Percentiles rank a stretch among this genome's conserved stretches.
Evolutionary conservation across 1,140 invertebrate species (phyloP).

Genomic region (Temnothorax curvispinosus): DNA sequence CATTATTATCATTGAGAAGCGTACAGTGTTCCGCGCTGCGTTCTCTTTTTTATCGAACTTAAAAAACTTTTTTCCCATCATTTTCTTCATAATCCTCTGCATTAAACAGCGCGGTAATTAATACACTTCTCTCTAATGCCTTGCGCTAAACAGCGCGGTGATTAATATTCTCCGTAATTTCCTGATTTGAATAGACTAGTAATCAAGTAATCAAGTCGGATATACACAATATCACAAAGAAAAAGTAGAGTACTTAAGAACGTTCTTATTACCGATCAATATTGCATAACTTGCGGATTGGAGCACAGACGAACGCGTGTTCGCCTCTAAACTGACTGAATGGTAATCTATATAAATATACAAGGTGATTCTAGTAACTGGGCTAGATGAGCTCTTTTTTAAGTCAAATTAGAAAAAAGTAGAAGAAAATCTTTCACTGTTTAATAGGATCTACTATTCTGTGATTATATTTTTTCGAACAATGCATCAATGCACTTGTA

Average conservation of each 20-base stretch:
- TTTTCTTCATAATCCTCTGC: slow-evolving; percentile 34
- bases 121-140: slow-evolving; percentile 42
- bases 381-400: not conserved
- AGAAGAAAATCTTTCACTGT: no score
- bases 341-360: no score
- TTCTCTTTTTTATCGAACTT: not conserved
- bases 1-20: slow-evolving; percentile 12
- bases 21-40: not conserved
- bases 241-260: slow-evolving; percentile 21
- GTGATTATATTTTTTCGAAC: no score
- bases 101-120: slow-evolving; percentile 49
- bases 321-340: not conserved
- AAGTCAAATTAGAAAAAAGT: not conserved
- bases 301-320: not conserved
- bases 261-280: slow-evolving; percentile 15
- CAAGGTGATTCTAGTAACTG: not conserved
- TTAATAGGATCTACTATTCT: no score
- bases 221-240: slow-evolving; percentile 23
- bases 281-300: not conserved
- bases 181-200: slow-evolving; percentile 51
- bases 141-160: slow-evolving; percentile 44
- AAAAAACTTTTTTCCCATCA: slow-evolving; percentile 18
- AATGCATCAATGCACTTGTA: no score
- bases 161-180: slow-evolving; percentile 60
- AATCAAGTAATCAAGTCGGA: slow-evolving; percentile 52